Evolutionary conservation across 2,797 vertebrate species (phyloP).

Genomic region (Hypotaenidia philippensis): DNA sequence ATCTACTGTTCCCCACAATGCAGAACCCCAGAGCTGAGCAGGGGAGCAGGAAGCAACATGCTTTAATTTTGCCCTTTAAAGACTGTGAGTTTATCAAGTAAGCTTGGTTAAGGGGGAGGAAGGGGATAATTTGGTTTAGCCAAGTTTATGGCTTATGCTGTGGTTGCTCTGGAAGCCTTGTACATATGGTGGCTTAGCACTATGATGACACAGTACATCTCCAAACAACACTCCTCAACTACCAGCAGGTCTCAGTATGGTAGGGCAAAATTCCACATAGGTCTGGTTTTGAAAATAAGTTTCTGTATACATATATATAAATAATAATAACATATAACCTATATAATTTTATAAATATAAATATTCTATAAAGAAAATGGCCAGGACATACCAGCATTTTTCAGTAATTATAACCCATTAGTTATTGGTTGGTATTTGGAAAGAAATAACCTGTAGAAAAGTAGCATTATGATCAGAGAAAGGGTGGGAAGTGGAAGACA

Average conservation of each 20-base stretch:
- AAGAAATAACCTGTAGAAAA: background rate
- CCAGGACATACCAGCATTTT: background rate
- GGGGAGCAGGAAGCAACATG: background rate
- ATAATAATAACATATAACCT: too few species aligned
- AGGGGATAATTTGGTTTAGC: background rate
- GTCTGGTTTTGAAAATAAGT: background rate
- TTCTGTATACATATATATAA: too few species aligned
- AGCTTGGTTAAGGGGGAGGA: too few species aligned
- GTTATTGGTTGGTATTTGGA: background rate
- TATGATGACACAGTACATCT: background rate
- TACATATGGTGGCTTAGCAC: background rate
- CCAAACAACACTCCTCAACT: background rate
- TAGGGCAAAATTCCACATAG: background rate
- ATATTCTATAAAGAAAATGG: background rate
- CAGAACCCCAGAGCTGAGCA: background rate
- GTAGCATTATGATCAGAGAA: background rate
- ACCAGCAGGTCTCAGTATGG: background rate
- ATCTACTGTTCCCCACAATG: background rate
- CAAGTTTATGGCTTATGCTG: rapidly evolving
- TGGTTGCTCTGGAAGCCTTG: background rate
- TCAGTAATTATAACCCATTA: background rate
- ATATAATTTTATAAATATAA: too few species aligned
- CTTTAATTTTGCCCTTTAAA: too few species aligned
- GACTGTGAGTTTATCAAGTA: too few species aligned
- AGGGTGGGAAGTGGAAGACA: background rate